Evolutionary conservation across 2,888 invertebrate species (phyloP).

Genomic region (Trichopria drosophilae): DNA sequence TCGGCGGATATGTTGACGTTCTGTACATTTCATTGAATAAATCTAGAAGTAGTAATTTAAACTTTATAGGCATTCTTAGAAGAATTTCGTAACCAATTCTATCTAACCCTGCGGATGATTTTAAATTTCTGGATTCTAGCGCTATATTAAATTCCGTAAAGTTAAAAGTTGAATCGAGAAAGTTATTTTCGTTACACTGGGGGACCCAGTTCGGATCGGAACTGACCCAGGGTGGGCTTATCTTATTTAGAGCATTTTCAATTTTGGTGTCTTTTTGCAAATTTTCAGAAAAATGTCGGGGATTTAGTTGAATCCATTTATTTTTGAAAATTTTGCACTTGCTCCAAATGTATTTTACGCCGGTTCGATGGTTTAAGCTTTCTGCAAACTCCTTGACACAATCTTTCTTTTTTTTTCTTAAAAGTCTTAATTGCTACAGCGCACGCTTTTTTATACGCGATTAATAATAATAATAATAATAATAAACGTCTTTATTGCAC

Average conservation of each 20-base stretch:
- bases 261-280: neutral
- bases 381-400: constrained; percentile 1
- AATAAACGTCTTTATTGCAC: too few species aligned
- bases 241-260: neutral
- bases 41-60: constrained; percentile 25
- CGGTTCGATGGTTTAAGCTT: neutral
- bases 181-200: neutral
- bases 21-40: constrained; percentile 27
- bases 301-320: too few species aligned
- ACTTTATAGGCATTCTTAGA: constrained; percentile 11
- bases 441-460: neutral
- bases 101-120: constrained; percentile 31
- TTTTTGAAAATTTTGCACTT: too few species aligned
- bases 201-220: neutral
- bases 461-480: too few species aligned
- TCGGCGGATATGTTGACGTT: neutral
- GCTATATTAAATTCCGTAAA: constrained; percentile 26
- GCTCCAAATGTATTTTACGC: neutral
- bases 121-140: constrained; percentile 17
- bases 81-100: constrained; percentile 24
- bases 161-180: constrained; percentile 8
- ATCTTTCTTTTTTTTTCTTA: constrained; percentile 4
- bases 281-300: neutral
- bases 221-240: constrained; percentile 1
- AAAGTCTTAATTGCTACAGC: constrained; percentile 3